Percentiles rank a stretch among this genome's conserved stretches.
Conservation (phyloP, 2,888 invertebrate species). For the Cepaea hortensis region DNA sequence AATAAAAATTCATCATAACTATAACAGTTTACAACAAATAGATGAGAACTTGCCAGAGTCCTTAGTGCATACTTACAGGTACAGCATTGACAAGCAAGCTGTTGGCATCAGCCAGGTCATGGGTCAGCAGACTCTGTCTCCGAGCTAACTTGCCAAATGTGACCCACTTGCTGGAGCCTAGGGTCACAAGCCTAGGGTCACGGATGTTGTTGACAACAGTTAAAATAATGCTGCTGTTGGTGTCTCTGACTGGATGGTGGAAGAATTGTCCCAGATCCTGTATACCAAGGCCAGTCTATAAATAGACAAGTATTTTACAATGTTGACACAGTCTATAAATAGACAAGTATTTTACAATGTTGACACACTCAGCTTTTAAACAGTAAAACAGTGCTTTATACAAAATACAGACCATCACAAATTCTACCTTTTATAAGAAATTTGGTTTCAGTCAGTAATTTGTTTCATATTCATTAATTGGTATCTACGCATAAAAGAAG, state of each 20-base stretch:
- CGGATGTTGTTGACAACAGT: conserved; percentile 86
- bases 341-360: neutral
- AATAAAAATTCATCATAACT: too few relatives aligned
- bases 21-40: too few relatives aligned
- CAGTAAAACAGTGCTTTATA: too few relatives aligned
- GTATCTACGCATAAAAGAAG: too few relatives aligned
- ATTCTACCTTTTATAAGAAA: too few relatives aligned
- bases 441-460: too few relatives aligned
- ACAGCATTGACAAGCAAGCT: conserved; percentile 82
- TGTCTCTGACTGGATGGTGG: conserved; percentile 91
- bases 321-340: neutral
- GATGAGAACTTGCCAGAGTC: too few relatives aligned
- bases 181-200: conserved; percentile 86
- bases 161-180: conserved; percentile 92
- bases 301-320: neutral
- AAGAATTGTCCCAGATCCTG: conserved; percentile 96
- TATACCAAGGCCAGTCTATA: conserved; percentile 89
- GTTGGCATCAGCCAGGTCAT: conserved; percentile 74
- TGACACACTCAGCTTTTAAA: too few relatives aligned
- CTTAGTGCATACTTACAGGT: conserved; percentile 79
- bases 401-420: too few relatives aligned
- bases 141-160: conserved; percentile 88
- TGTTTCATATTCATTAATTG: too few relatives aligned
- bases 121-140: conserved; percentile 80
- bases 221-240: conserved; percentile 91